A percentile compares a stretch with the other conserved stretches of the same genome.
These are phyloP conservation scores for Drosophila acutilabella DNA, from an alignment of 2,888 invertebrate species.

Conservation along the genomic window DNA sequence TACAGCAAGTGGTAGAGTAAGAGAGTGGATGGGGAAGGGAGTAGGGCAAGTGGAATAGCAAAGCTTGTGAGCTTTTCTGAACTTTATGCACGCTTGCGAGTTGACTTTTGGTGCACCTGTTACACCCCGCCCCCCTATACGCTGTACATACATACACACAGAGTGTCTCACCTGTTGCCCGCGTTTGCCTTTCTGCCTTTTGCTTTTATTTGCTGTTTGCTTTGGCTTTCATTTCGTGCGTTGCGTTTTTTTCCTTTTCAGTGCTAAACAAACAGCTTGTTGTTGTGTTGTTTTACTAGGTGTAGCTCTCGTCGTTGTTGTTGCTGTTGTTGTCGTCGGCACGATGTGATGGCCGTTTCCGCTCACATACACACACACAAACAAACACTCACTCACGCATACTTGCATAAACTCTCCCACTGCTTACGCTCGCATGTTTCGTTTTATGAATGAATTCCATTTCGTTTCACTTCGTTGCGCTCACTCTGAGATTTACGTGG, in stretches of 20 bases:
- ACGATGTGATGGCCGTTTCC: constrained; percentile 84
- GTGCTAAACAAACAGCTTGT: constrained; percentile 79
- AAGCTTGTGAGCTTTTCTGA: constrained; percentile 25
- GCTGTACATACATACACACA: constrained; percentile 4
- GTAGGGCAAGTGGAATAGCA: neutral
- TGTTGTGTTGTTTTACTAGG: constrained; percentile 72
- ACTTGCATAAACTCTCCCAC: constrained; percentile 21
- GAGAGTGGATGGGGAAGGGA: neutral
- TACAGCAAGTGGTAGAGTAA: constrained; percentile 1
- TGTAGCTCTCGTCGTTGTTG: constrained; percentile 57
- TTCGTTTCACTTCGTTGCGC: constrained; percentile 50
- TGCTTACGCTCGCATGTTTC: constrained; percentile 44
- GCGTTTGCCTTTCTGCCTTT: constrained; percentile 20
- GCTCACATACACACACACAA: constrained; percentile 62
- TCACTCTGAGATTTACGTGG: constrained; percentile 56
- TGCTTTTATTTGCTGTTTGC: constrained; percentile 63
- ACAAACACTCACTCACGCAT: constrained; percentile 16
- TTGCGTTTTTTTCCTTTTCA: constrained; percentile 47
- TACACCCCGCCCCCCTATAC: constrained; percentile 53
- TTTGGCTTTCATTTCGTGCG: constrained; percentile 56
- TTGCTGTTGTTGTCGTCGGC: constrained; percentile 69
- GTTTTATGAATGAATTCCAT: constrained; percentile 81
- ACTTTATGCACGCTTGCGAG: constrained; percentile 39
- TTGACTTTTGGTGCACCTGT: constrained; percentile 62
- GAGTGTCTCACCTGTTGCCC: constrained; percentile 66